A percentile compares a stretch with the other conserved stretches of the same genome.
Conservation (phyloP, 2,113 vertebrate species). For the Dissostichus mawsoni region DNA sequence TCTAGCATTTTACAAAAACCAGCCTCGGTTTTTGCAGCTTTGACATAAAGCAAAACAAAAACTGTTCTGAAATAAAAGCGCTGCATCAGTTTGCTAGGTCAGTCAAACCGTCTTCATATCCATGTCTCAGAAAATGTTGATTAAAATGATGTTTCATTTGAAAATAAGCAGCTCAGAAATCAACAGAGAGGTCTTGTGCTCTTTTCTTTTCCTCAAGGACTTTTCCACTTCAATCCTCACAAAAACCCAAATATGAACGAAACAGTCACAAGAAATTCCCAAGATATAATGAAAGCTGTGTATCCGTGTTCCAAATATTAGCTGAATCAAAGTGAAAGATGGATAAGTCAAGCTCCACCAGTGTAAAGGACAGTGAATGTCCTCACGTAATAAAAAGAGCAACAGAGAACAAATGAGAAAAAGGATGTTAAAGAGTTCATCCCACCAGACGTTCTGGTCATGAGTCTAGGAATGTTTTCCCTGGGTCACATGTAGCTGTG, state of each 20-base stretch:
- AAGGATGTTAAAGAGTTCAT: constrained; percentile 65
- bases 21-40: neutral
- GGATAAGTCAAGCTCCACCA: neutral
- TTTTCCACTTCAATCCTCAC: constrained; percentile 21
- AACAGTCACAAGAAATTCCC: constrained; percentile 27
- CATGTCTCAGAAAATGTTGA: constrained; percentile 13
- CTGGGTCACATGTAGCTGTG: constrained; percentile 64
- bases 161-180: constrained; percentile 20
- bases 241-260: constrained; percentile 35
- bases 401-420: constrained; percentile 18
- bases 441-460: constrained; percentile 67
- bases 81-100: constrained; percentile 8
- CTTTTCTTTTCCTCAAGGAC: constrained; percentile 9
- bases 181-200: constrained; percentile 16
- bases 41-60: neutral
- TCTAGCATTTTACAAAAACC: constrained; percentile 80
- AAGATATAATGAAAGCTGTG: constrained; percentile 9
- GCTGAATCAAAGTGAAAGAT: constrained; percentile 15
- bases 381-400: neutral
- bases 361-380: constrained; percentile 20
- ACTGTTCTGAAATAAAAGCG: neutral
- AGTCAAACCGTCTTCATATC: constrained; percentile 28
- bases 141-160: neutral
- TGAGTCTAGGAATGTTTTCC: constrained; percentile 72
- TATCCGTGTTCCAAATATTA: constrained; percentile 10